These are phyloP conservation scores for Stomatorhinus ivindoensis DNA, from an alignment of 2,113 vertebrate genomes.

Conservation along the genomic window DNA sequence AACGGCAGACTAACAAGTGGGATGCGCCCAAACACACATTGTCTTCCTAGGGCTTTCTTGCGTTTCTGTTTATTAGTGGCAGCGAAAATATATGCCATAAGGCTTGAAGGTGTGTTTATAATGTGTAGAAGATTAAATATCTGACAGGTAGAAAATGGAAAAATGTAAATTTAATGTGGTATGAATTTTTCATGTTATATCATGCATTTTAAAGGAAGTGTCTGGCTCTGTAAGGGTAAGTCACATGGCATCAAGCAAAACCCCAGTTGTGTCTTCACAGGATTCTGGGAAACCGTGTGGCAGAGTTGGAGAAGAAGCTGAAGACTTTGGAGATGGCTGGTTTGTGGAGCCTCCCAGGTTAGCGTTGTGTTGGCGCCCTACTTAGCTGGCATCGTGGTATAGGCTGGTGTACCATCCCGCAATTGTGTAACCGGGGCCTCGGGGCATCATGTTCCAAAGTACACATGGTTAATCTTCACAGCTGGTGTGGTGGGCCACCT, in stretches of 20 bases:
- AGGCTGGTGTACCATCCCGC: not conserved
- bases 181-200: not conserved
- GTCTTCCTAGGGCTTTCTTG: not conserved
- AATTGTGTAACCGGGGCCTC: not conserved
- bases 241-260: not conserved
- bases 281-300: constrained; percentile 87
- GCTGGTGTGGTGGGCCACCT: not conserved
- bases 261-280: constrained; percentile 47
- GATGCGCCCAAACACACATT: not conserved
- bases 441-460: not conserved
- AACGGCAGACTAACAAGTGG: constrained; percentile 93
- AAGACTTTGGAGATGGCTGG: constrained; percentile 90
- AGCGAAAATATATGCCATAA: not conserved
- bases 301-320: constrained; percentile 90
- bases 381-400: not conserved
- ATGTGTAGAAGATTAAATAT: constrained; percentile 3
- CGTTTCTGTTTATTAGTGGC: not conserved
- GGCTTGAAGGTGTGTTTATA: not conserved
- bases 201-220: not conserved
- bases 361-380: constrained; percentile 18
- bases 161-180: not conserved
- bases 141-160: not conserved
- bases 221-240: not conserved
- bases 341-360: constrained; percentile 95
- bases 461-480: not conserved